phyloP scores from a whole-genome alignment of 2,888 invertebrate genomes.

The Apeira syringaria region DNA sequence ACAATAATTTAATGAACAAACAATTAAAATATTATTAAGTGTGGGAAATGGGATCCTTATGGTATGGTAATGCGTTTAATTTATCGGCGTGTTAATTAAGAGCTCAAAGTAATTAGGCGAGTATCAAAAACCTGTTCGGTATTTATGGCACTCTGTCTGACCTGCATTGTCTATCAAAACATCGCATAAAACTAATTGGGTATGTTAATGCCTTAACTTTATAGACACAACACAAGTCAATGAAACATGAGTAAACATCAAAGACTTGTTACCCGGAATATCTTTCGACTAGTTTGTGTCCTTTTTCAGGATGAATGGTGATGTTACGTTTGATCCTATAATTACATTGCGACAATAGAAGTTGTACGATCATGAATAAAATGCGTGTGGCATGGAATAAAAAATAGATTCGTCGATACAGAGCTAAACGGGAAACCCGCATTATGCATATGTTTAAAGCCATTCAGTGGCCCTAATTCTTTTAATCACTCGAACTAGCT shows the following conservation, averaged over 20 bases:
- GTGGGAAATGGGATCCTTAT: too few relatives aligned
- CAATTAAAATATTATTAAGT: too few relatives aligned
- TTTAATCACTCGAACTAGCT: too few relatives aligned
- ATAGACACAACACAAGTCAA: conserved; percentile 1
- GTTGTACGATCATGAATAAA: conserved; percentile 9
- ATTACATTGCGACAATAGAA: conserved; percentile 11
- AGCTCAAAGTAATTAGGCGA: too few relatives aligned
- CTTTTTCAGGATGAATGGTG: conserved; percentile 13
- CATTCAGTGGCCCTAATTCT: too few relatives aligned
- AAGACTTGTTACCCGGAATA: conserved; percentile 6
- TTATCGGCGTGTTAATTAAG: too few relatives aligned
- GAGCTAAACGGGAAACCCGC: too few relatives aligned
- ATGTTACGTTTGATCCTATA: conserved; percentile 21
- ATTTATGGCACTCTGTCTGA: neutral
- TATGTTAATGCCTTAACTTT: neutral
- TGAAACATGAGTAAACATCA: conserved; percentile 12
- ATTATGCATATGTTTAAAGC: too few relatives aligned
- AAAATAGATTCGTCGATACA: too few relatives aligned
- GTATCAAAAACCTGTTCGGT: too few relatives aligned
- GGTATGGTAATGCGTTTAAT: too few relatives aligned
- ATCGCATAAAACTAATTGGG: neutral
- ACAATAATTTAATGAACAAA: too few relatives aligned
- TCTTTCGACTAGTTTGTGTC: conserved; percentile 4
- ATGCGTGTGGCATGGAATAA: neutral
- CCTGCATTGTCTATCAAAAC: neutral